Evolutionary conservation across 2,888 invertebrate genomes (phyloP).

Genomic region (Lepeophtheirus nordmannii): DNA sequence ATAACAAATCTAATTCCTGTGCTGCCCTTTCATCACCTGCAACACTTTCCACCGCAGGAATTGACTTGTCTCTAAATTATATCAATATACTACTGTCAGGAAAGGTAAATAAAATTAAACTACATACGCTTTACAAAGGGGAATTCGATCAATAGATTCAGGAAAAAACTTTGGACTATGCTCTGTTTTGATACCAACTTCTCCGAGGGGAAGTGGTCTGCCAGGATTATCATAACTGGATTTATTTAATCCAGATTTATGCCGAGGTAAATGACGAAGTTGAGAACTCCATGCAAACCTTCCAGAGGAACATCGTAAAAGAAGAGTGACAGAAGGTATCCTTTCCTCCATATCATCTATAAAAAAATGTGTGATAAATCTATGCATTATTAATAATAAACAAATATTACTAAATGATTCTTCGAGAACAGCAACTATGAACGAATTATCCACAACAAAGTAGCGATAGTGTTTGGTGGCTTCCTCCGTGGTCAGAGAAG

Average conservation of each 20-base stretch:
- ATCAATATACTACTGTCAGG: constrained; percentile 20
- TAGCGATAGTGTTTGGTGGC: constrained; percentile 46
- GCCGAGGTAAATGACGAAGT: constrained; percentile 66
- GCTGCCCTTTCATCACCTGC: constrained; percentile 42
- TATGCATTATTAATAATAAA: background rate
- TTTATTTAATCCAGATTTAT: constrained; percentile 51
- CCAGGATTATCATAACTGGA: constrained; percentile 40
- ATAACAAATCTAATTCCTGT: constrained; percentile 48
- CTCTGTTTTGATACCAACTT: constrained; percentile 49
- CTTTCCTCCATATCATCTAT: background rate
- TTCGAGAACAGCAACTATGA: constrained; percentile 72
- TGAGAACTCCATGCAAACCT: constrained; percentile 87
- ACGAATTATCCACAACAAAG: constrained; percentile 76
- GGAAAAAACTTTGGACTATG: constrained; percentile 60
- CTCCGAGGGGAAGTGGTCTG: constrained; percentile 59
- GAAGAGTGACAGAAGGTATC: constrained; percentile 40
- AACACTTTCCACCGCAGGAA: constrained; percentile 68
- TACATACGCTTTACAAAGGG: constrained; percentile 58
- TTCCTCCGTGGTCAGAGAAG: constrained; percentile 39
- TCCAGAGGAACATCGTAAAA: constrained; percentile 83
- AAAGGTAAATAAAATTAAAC: constrained; percentile 32
- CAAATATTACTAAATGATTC: constrained; percentile 68
- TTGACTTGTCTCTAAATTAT: constrained; percentile 60
- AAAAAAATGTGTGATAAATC: too few species aligned
- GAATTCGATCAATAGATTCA: constrained; percentile 58